Evolutionary conservation across 2,888 invertebrate genomes (phyloP), one percentile per base, ranked within the genome.

Genomic region (Pollenia angustigena): DNA sequence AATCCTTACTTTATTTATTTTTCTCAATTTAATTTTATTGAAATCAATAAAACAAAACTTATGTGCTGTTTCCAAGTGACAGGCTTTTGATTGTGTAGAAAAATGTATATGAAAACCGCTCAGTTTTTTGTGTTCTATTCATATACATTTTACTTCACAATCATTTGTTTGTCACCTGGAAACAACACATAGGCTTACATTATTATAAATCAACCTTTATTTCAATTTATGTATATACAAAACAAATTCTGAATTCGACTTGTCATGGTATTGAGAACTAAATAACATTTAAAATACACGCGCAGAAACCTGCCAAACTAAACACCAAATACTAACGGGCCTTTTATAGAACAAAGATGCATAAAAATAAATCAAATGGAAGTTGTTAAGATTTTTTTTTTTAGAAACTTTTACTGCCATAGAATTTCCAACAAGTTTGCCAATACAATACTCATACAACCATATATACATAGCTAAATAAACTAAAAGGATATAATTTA

Each of bases 281-380:
- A 64, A 64, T 18, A 12, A 46, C 4, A 44, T 16, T 4, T 46
- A 2, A 12, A 64, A 12, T 18, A 46, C 46, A 64, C 18, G 46
- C 64, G 44, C 8, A 32, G 32, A 32, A 32, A 32, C 32, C 32
- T 32, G 32, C 32, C 32, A 6, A 32, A 32, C 1, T 32, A 6
- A 32, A 6, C 32, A 32, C 32, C 32, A 32, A 32, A 32, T 6
- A 32, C 32, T 32, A 6, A 32, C 32, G 32, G 6, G 32, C 32
- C 32, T 18, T 44, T 2, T 23, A 44, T 23, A 46, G n/a, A 18
- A 16, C 6, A n/a, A 60, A 64, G 46, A 64, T 64, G 64, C 64
- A 46, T 64, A 64, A 64, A 64, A 64, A 64, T 16, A 64, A 64
- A 64, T 64, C 64, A 64, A 64, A 64, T 64, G 64, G 44, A 64